Conservation (phyloP, 2,888 invertebrate genomes). For the Cantharis lateralis region DNA sequence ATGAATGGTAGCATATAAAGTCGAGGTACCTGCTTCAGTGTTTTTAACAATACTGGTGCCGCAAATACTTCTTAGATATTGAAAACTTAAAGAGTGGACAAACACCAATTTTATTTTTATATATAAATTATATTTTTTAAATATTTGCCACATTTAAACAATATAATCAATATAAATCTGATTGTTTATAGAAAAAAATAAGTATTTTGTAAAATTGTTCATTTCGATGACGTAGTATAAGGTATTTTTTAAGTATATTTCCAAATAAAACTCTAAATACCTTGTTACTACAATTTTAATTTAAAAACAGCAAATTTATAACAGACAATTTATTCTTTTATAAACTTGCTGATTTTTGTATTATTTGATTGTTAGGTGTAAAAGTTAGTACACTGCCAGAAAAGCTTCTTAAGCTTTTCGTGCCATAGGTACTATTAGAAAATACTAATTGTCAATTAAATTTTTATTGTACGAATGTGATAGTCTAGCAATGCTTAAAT, state of each 20-base stretch:
- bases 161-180: background rate
- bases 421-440: constrained; percentile 19
- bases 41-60: constrained; percentile 5
- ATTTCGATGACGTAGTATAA: background rate
- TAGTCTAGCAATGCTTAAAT: constrained; percentile 17
- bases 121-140: constrained; percentile 49
- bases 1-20: background rate
- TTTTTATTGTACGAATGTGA: constrained; percentile 16
- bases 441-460: constrained; percentile 28
- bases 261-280: background rate
- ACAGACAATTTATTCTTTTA: background rate
- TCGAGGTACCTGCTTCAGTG: constrained; percentile 7
- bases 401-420: constrained; percentile 16
- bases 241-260: background rate
- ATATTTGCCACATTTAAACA: constrained; percentile 24
- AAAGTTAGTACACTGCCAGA: constrained; percentile 26
- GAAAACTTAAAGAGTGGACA: constrained; percentile 38
- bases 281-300: background rate
- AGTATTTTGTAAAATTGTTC: background rate
- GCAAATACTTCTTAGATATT: constrained; percentile 17
- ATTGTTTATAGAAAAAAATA: background rate
- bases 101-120: constrained; percentile 52
- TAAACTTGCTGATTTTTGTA: background rate
- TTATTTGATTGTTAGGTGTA: constrained; percentile 4
- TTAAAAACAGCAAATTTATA: background rate